Base-by-base conservation (phyloP, 2,113 vertebrate species). In the Hippocampus mohnikei region DNA sequence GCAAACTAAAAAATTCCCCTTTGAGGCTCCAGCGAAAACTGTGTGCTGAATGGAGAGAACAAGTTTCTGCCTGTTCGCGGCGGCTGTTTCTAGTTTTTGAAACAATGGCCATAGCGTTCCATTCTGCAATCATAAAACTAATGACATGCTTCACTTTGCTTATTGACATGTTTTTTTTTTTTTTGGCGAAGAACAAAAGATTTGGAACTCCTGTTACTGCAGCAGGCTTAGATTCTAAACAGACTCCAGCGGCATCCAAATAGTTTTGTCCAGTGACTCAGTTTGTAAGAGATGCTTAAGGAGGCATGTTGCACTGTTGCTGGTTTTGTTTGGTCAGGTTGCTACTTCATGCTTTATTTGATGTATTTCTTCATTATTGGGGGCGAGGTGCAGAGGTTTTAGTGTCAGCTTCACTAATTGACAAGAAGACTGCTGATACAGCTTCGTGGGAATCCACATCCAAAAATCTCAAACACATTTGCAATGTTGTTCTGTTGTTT, bases 1-100 rank as follows among this genome's bases (percentile, higher is more conserved):
- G 41, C 52, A 56, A 72, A 77, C 59, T 25, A 48, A 73, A 67
- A 68, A 63, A 75, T 48, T 42, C 40, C 40, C 56, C 0, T 53
- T 37, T 59, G 50, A 70, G 33, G 61, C 66, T 65, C 1, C 13
- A 69, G 55, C 27, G 0, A 53, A 70, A 41, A 62, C 44, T 5
- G 52, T 9, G 18, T 67, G 27, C 65, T 41, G 67, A 73, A 77
- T 74, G 46, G 33, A 80, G 13, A 63, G 53, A 79, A 58, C 50
- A 3, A 58, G n/a, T 21, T 21, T 55, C 52, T 23, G 20, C 61
- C n/a, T 41, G 37, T 63, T 63, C 6, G 37, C 5, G 37, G 18
- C 3, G 33, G 21, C 60, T 62, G 61, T 5, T 63, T 40, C 44
- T 73, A 44, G 1, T 66, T 68, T 63, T 71, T 6, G 68, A 65